Conservation (phyloP, 2,113 vertebrate species). For the Paramormyrops kingsleyae region DNA sequence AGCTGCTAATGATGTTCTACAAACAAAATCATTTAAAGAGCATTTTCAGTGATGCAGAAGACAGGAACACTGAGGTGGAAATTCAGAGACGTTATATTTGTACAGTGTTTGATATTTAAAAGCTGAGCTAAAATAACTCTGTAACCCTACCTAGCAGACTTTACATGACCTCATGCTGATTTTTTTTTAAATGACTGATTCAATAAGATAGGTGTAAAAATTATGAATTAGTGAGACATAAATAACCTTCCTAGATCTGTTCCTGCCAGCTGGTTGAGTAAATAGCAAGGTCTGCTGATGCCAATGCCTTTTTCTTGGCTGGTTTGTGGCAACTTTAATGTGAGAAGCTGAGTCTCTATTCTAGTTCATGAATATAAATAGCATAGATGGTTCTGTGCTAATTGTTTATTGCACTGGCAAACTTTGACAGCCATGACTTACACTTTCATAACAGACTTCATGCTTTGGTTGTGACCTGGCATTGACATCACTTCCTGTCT, state of each 20-base stretch:
- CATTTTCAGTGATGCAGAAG: neutral
- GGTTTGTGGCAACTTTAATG: neutral
- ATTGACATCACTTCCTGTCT: neutral
- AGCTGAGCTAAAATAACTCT: neutral
- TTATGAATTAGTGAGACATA: neutral
- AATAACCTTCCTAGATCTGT: neutral
- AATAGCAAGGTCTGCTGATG: neutral
- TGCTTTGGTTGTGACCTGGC: neutral
- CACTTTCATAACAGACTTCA: neutral
- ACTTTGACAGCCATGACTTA: neutral
- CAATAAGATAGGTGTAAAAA: neutral
- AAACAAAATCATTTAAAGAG: neutral
- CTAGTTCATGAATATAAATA: slow-evolving; percentile 5
- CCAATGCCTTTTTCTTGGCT: neutral
- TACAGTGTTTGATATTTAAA: neutral
- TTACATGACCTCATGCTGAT: neutral
- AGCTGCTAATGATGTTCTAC: neutral
- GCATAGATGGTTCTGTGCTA: neutral
- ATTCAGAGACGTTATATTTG: neutral
- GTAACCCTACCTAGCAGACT: neutral
- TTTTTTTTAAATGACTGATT: neutral
- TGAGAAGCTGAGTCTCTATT: neutral
- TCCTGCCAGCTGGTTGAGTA: no score
- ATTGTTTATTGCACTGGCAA: neutral
- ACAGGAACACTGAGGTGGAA: neutral